Percentiles rank a stretch among this genome's conserved stretches.
Conservation (phyloP, 2,113 vertebrate genomes). For the Morone saxatilis region DNA sequence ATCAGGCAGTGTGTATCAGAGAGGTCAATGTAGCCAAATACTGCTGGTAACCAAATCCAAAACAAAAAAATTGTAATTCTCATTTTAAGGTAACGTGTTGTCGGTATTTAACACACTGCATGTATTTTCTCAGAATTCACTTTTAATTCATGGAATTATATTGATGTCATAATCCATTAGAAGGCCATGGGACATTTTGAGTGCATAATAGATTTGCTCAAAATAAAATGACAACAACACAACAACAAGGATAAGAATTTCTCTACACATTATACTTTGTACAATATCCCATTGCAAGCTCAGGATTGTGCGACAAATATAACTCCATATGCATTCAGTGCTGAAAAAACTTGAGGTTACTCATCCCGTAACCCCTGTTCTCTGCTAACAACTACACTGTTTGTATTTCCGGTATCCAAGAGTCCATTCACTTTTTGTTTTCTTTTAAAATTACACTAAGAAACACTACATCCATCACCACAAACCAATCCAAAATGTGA, state of each 20-base stretch:
- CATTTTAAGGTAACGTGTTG: constrained; percentile 41
- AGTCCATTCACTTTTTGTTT: constrained; percentile 22
- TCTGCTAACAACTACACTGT: neutral
- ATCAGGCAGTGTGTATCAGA: constrained; percentile 49
- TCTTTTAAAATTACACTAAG: neutral
- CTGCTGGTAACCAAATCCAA: constrained; percentile 81
- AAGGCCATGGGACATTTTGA: neutral
- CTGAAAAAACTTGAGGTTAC: neutral
- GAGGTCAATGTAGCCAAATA: constrained; percentile 74
- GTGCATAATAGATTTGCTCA: neutral
- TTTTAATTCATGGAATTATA: constrained; percentile 13
- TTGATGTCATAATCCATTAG: constrained; percentile 18
- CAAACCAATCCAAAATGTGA: constrained; percentile 75
- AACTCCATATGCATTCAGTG: neutral
- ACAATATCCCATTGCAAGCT: neutral
- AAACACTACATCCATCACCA: constrained; percentile 6
- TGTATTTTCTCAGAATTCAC: constrained; percentile 5
- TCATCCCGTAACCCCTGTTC: neutral
- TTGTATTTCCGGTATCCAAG: neutral
- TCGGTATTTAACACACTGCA: constrained; percentile 27
- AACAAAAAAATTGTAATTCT: constrained; percentile 7
- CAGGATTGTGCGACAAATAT: neutral
- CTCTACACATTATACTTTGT: neutral
- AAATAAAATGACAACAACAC: no score
- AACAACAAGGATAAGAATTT: neutral